Evolutionary conservation across 2,113 vertebrate species (phyloP), one percentile per base, ranked within the genome.

Genomic region (Casuarius casuarius): DNA sequence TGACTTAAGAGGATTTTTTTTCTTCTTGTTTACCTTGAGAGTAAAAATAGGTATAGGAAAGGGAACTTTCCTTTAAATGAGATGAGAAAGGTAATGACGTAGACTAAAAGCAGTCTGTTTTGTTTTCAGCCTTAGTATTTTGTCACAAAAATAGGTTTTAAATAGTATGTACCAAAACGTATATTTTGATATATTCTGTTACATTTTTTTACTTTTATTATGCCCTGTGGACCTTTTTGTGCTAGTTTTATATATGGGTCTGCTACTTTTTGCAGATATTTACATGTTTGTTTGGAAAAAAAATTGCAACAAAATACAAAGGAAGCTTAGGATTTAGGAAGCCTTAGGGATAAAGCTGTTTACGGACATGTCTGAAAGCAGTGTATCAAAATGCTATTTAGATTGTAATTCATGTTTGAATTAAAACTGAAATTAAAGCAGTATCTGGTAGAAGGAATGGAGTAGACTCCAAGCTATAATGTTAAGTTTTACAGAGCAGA

Each of bases 41-140:
- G 66, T 93, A 68, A 86, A 94, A 92, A 89, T 91, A 90, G 79
- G 28, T 51, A 40, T 71, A 75, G 58, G 67, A 66, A 88, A 84
- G 48, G 51, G 68, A 44, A 79, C 33, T 93, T 96, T 42, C 4
- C 66, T 92, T 26, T 72, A 83, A 88, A 76, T 51, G 49, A 48
- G 73, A 91, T 51, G 54, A 61, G 33, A 82, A 38, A 81, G 20
- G 16, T 7, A 65, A 58, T 71, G 38, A 23, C 68, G 58, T 26
- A 49, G 66, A 71, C 52, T 73, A 81, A 70, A 95, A 48, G 35
- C 90, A 83, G 62, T 23, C 58, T 66, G 35, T 68, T 31, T 89
- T 72, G 20, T 46, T 94, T 92, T 87, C 10, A 28, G 51, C 25
- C 18, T 73, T 29, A 28, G 62, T 84, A 76, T 33, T 90, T 76